phyloP scores from a whole-genome alignment of 2,797 vertebrate genomes.

The Enteromius unitaeniatus region DNA sequence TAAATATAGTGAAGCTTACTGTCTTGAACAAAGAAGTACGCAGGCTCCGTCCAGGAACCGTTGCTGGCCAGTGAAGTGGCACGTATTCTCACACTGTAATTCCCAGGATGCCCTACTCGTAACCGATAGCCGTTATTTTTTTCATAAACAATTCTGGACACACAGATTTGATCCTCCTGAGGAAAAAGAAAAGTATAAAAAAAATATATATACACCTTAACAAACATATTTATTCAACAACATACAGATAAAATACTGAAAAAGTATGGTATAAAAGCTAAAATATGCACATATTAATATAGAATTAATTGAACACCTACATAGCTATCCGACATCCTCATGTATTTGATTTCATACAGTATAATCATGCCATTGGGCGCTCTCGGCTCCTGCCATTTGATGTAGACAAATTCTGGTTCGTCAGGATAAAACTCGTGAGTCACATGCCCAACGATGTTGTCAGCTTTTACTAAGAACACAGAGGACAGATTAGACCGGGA shows the following conservation, averaged over 20 bases:
- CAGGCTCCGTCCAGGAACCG: conserved; percentile 91
- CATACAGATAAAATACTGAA: neutral
- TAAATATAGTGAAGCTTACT: conserved; percentile 77
- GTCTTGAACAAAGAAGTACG: conserved; percentile 88
- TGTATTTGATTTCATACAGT: conserved; percentile 94
- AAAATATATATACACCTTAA: neutral
- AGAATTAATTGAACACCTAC: conserved; percentile 73
- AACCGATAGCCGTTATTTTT: conserved; percentile 83
- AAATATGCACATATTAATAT: neutral
- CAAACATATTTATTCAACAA: neutral
- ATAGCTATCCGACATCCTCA: conserved; percentile 86
- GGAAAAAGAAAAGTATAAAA: neutral
- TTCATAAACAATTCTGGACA: conserved; percentile 87
- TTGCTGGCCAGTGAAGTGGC: conserved; percentile 95
- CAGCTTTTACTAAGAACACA: conserved; percentile 85
- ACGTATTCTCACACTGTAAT: conserved; percentile 92
- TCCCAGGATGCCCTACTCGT: conserved; percentile 86
- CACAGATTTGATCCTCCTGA: conserved; percentile 85
- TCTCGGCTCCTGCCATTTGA: conserved; percentile 89
- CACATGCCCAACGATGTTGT: conserved; percentile 85
- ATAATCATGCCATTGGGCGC: conserved; percentile 94
- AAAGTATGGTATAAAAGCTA: neutral
- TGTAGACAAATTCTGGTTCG: conserved; percentile 80
- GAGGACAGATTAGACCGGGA: neutral
- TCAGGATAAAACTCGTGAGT: conserved; percentile 84